phyloP scores from a whole-genome alignment of 2,797 vertebrate species.

The Antennarius maculatus region DNA sequence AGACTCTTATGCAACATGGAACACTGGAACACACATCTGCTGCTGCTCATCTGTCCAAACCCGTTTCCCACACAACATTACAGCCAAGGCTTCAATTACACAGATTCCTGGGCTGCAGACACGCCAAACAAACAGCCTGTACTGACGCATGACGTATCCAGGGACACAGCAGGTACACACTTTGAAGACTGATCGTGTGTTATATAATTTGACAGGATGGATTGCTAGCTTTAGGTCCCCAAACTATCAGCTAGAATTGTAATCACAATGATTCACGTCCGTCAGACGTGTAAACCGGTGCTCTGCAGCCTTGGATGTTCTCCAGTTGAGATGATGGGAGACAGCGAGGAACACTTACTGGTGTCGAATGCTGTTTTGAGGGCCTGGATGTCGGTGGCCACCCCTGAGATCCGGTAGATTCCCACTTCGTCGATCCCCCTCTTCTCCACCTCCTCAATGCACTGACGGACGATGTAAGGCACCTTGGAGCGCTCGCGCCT shows the following conservation, averaged over 20 bases:
- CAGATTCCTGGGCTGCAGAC: background rate
- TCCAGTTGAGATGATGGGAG: background rate
- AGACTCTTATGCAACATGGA: conserved; percentile 19
- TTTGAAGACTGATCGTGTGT: background rate
- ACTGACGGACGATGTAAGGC: conserved; percentile 98
- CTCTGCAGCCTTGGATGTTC: background rate
- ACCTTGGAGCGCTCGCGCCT: conserved; percentile 99
- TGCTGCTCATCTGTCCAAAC: conserved; percentile 21
- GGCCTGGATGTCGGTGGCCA: conserved; percentile 97
- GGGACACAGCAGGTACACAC: background rate
- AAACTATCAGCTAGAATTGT: background rate
- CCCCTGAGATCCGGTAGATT: conserved; percentile 98
- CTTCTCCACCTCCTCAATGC: conserved; percentile 98
- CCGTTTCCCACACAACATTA: conserved; percentile 10
- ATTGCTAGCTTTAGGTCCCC: background rate
- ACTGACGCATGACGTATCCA: background rate
- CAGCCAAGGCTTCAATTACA: background rate
- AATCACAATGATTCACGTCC: too few species aligned
- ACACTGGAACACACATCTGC: conserved; percentile 38
- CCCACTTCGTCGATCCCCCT: conserved; percentile 97
- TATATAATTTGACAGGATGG: background rate
- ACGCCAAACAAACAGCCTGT: background rate
- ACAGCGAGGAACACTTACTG: conserved; percentile 82
- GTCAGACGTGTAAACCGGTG: too few species aligned
- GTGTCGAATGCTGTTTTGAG: conserved; percentile 94